Evolutionary conservation across 2,888 invertebrate genomes (phyloP).

Genomic region (Melanchra persicariae): DNA sequence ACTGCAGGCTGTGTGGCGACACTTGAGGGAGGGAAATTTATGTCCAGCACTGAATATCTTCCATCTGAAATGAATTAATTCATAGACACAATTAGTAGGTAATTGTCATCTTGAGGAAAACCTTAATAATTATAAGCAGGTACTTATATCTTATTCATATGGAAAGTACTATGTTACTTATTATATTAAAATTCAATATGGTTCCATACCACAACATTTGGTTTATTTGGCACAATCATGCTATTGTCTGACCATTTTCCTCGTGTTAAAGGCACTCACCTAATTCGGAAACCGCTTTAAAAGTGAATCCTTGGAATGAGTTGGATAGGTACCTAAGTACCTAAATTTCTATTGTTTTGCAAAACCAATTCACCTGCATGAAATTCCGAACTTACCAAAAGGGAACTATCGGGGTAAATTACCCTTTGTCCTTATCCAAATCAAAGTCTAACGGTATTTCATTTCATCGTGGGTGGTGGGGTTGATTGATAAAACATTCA

Average conservation of each 20-base stretch:
- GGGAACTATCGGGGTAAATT: background rate
- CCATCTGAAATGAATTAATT: too few relatives aligned
- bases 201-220: background rate
- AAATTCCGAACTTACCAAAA: background rate
- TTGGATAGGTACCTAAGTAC: background rate
- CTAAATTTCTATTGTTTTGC: background rate
- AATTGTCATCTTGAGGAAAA: too few relatives aligned
- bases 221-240: conserved; percentile 12
- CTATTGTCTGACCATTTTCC: conserved; percentile 45
- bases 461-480: too few relatives aligned
- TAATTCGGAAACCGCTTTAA: conserved; percentile 5
- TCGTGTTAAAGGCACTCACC: conserved; percentile 7
- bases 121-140: background rate
- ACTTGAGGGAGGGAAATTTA: too few relatives aligned
- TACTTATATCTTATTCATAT: background rate
- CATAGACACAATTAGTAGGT: too few relatives aligned
- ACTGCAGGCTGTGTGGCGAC: too few relatives aligned
- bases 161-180: background rate
- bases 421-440: background rate
- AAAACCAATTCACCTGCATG: background rate
- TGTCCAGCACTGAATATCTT: too few relatives aligned
- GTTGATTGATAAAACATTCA: background rate
- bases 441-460: background rate
- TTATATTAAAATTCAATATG: conserved; percentile 6
- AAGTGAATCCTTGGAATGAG: background rate